These are phyloP conservation scores for Erpornis zantholeuca DNA, from an alignment of 2,113 vertebrate genomes.

Conservation along the genomic window DNA sequence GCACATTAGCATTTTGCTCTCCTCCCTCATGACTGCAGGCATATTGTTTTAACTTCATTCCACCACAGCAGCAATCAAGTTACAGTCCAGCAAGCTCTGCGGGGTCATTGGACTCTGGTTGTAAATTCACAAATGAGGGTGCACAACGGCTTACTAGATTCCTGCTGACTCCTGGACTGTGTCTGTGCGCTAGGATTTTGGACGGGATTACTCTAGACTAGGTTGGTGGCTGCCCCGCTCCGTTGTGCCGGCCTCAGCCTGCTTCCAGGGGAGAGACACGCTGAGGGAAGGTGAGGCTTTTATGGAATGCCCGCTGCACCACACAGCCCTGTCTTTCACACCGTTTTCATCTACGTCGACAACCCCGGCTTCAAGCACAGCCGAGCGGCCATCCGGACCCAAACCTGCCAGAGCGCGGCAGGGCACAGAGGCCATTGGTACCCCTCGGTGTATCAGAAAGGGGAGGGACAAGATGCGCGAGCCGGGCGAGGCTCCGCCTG, in stretches of 20 bases:
- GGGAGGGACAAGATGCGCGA: accelerated
- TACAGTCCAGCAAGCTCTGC: neutral
- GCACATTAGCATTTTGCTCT: neutral
- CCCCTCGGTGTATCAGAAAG: accelerated
- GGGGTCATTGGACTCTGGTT: accelerated
- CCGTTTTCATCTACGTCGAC: neutral
- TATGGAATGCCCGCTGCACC: accelerated
- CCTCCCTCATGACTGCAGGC: neutral
- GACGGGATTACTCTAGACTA: neutral
- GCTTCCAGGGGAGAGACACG: neutral
- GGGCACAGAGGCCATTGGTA: accelerated
- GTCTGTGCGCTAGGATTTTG: neutral
- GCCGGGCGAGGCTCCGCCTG: no score
- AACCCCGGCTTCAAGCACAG: neutral
- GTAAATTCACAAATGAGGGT: neutral
- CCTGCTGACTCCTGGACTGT: neutral
- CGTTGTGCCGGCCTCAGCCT: accelerated
- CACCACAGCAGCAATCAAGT: neutral
- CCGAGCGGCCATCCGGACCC: no score
- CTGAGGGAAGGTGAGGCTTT: neutral
- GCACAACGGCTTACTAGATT: neutral
- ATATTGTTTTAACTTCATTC: neutral
- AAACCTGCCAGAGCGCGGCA: neutral
- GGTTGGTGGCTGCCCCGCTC: neutral
- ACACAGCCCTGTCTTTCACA: neutral